phyloP scores from a whole-genome alignment of 2,888 invertebrate species.

The Cheilosia soror region DNA sequence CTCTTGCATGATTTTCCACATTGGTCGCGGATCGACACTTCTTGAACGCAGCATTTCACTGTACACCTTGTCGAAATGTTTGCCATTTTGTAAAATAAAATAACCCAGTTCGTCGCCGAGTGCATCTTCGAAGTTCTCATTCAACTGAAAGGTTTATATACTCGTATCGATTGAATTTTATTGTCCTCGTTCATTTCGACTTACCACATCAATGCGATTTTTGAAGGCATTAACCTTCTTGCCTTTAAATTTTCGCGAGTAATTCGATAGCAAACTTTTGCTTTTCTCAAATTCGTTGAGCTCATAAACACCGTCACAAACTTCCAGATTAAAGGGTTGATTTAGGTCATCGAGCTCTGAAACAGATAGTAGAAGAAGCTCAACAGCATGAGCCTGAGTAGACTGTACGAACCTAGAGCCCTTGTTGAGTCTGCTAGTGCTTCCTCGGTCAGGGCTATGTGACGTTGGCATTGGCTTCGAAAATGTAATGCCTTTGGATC shows the following conservation, averaged over 20 bases:
- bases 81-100: conserved; percentile 79
- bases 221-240: conserved; percentile 70
- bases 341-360: conserved; percentile 33
- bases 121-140: conserved; percentile 49
- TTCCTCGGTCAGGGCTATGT: conserved; percentile 67
- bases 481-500: conserved; percentile 69
- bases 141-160: not conserved
- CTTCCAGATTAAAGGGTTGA: conserved; percentile 63
- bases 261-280: conserved; percentile 68
- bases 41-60: conserved; percentile 76
- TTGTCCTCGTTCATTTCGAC: not conserved
- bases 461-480: conserved; percentile 77
- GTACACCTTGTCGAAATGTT: conserved; percentile 77
- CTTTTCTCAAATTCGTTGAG: conserved; percentile 76
- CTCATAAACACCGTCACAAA: conserved; percentile 77
- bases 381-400: not conserved
- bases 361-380: not conserved
- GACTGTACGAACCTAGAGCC: conserved; percentile 9
- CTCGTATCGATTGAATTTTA: not conserved
- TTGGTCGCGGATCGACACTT: conserved; percentile 77
- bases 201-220: conserved; percentile 68
- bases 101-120: conserved; percentile 79
- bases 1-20: conserved; percentile 81
- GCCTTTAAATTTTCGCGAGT: conserved; percentile 58
- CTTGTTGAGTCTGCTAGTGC: conserved; percentile 74